Evolutionary conservation across 1,140 invertebrate species (phyloP).

Genomic region (Lordiphosa collinella): DNA sequence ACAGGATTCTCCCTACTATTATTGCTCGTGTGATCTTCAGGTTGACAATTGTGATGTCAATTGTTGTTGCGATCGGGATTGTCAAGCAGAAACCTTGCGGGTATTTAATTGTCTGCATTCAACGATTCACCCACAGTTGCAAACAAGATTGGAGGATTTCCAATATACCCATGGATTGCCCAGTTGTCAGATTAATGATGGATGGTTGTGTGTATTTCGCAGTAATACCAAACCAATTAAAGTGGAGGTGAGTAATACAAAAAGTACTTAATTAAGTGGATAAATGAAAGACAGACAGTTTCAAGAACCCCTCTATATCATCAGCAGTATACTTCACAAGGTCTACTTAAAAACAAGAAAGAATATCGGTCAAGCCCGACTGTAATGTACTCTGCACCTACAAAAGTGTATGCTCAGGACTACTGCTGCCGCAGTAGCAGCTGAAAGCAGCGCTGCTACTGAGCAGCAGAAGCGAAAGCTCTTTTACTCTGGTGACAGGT

Average conservation of each 20-base stretch:
- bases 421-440: too few relatives aligned
- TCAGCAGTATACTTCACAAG: too few relatives aligned
- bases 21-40: constrained; percentile 63
- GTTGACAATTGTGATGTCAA: constrained; percentile 56
- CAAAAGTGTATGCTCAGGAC: too few relatives aligned
- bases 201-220: constrained; percentile 73
- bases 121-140: not conserved
- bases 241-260: constrained; percentile 6
- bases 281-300: too few relatives aligned
- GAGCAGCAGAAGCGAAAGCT: too few relatives aligned
- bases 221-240: constrained; percentile 48
- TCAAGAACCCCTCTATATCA: too few relatives aligned
- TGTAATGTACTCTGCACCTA: too few relatives aligned
- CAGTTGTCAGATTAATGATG: constrained; percentile 60
- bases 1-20: not conserved
- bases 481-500: too few relatives aligned
- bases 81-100: constrained; percentile 20
- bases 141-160: constrained; percentile 54
- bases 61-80: constrained; percentile 77
- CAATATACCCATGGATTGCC: constrained; percentile 66
- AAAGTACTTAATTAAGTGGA: not conserved
- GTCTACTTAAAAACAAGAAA: too few relatives aligned
- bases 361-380: too few relatives aligned
- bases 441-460: too few relatives aligned
- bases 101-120: constrained; percentile 49